Evolutionary conservation across 2,797 vertebrate genomes (phyloP).

Genomic region (Phrynocephalus vlangalii): DNA sequence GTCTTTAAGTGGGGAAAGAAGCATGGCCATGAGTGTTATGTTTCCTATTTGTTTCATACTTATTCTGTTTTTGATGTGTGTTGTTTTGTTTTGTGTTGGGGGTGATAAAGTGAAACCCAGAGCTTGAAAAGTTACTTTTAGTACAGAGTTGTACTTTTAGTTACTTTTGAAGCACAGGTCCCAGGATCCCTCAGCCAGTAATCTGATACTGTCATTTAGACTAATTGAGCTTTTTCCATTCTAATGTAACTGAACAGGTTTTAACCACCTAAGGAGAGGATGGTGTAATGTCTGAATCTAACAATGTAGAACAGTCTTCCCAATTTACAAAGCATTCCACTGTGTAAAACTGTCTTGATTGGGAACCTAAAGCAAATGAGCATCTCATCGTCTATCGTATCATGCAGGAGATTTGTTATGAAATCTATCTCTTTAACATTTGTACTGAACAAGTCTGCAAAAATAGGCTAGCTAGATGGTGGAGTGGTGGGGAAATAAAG

Average conservation of each 20-base stretch:
- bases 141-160: too few relatives aligned
- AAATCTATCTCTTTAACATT: background rate
- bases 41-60: background rate
- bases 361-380: background rate
- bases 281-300: constrained; percentile 2
- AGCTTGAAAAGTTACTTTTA: too few relatives aligned
- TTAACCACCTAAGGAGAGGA: background rate
- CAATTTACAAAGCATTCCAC: accelerated
- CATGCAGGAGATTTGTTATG: background rate
- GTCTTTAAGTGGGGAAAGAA: accelerated
- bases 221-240: constrained; percentile 1
- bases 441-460: background rate
- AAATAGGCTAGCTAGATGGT: background rate
- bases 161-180: too few relatives aligned
- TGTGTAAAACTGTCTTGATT: background rate
- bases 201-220: background rate
- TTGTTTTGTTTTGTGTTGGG: too few relatives aligned
- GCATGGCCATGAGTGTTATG: background rate
- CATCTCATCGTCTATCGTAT: background rate
- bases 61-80: background rate
- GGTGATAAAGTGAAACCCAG: background rate
- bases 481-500: background rate
- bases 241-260: constrained; percentile 1
- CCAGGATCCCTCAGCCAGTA: background rate
- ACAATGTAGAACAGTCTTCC: background rate